Base-by-base conservation (phyloP, 2,888 invertebrate genomes). In the Ashinkailepas kermadecensis region DNA sequence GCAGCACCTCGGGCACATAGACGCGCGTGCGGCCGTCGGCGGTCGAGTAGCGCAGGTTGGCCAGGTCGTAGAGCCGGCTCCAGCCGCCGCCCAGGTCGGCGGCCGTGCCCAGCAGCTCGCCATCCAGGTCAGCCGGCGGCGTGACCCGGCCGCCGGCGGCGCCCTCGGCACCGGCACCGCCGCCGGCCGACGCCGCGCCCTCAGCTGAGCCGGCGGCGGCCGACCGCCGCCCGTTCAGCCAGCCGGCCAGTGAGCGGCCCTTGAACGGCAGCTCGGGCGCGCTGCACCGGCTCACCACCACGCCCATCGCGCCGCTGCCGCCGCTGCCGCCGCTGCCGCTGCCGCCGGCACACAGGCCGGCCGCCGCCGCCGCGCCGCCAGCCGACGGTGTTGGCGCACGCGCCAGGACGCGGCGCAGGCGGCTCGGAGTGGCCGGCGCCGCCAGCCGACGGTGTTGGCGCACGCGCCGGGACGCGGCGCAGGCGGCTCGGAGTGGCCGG, bases 221-320 rank as follows among this genome's bases (percentile, higher is more conserved):
- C 15, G 54, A 0, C 18, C 18, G 74, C 18, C 74, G 74, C 54
- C 54, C 74, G 74, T 74, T 74, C 54, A 74, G 74, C 74, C 74
- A 74, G 8, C 10, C 74, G 15, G 54, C 25, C 74, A 74, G 74
- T 18, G 54, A 54, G 74, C 74, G 74, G 39, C 54, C 74, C 74
- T 74, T 74, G 54, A 54, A 54, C 18, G 74, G 74, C 74, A 54
- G 74, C 74, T 74, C 74, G 21, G 54, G 74, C 74, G 74, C 74
- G 18, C 18, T 23, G 54, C 54, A 74, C 13, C 74, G 39, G 54
- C 74, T 74, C 74, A 74, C 74, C 21, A 21, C 74, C 74, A 74
- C 59, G 15, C 59, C 59, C 59, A 59, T 59, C 59, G 12, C 12
- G 59, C 15, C 59, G 12, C 59, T 7, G 15, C 12, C 11, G 59